Evolutionary conservation across 2,113 vertebrate genomes (phyloP).

Genomic region (Callospermophilus lateralis): DNA sequence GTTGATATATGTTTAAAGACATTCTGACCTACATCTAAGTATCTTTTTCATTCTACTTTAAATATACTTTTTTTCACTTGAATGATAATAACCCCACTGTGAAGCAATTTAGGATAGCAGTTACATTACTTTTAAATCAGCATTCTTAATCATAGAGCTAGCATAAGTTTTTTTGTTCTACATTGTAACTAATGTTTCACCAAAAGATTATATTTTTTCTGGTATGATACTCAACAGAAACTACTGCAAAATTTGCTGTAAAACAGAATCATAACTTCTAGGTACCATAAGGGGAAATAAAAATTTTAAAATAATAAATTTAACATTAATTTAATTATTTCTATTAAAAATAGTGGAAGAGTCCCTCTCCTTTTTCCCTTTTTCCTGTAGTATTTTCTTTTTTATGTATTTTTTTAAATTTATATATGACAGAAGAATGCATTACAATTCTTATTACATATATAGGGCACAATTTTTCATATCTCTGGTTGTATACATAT

Average conservation of each 20-base stretch:
- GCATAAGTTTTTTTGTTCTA: conserved; percentile 64
- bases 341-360: background rate
- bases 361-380: accelerated
- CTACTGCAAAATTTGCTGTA: background rate
- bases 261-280: conserved; percentile 32
- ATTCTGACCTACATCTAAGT: conserved; percentile 17
- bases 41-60: conserved; percentile 71
- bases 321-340: conserved; percentile 8
- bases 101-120: conserved; percentile 77
- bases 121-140: conserved; percentile 71
- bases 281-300: background rate
- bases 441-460: no score
- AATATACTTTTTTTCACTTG: conserved; percentile 66
- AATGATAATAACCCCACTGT: conserved; percentile 74
- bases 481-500: no score
- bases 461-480: no score
- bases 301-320: background rate
- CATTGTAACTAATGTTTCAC: conserved; percentile 63
- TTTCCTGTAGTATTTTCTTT: background rate
- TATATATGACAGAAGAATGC: no score
- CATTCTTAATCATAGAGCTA: conserved; percentile 72
- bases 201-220: conserved; percentile 49
- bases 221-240: background rate
- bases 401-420: no score
- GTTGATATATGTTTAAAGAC: conserved; percentile 50